phyloP scores from a whole-genome alignment of 2,113 vertebrate species.

The Cryptomyrus ogoouensis region DNA sequence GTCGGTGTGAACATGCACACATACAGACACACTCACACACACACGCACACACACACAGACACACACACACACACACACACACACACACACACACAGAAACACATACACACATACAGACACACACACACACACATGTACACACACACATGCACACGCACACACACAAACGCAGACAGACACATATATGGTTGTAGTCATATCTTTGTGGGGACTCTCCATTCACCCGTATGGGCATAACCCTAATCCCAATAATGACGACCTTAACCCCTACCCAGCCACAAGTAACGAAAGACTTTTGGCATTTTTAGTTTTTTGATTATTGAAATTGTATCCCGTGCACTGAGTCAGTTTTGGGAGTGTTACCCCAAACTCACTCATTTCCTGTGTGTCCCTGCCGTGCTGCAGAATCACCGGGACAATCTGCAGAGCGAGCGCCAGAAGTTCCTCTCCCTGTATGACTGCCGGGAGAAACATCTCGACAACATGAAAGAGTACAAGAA shows the following conservation, averaged over 20 bases:
- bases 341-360: background rate
- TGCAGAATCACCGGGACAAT: conserved; percentile 77
- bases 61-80: no score
- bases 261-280: background rate
- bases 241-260: no score
- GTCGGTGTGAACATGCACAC: conserved; percentile 43
- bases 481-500: conserved; percentile 75
- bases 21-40: background rate
- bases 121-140: background rate
- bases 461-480: conserved; percentile 85
- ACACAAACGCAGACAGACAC: background rate
- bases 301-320: background rate
- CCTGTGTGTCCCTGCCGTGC: background rate
- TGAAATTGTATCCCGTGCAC: background rate
- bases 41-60: background rate
- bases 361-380: background rate
- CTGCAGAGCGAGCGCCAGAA: conserved; percentile 87
- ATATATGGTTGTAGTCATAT: no score
- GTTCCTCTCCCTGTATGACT: conserved; percentile 92
- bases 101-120: background rate
- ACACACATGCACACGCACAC: background rate
- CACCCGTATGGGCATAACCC: background rate
- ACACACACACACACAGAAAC: background rate
- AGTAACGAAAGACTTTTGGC: background rate
- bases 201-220: background rate